A percentile compares a stretch with the other conserved stretches of the same genome.
Conservation (phyloP, 2,888 invertebrate genomes). For the Julus scanicus region DNA sequence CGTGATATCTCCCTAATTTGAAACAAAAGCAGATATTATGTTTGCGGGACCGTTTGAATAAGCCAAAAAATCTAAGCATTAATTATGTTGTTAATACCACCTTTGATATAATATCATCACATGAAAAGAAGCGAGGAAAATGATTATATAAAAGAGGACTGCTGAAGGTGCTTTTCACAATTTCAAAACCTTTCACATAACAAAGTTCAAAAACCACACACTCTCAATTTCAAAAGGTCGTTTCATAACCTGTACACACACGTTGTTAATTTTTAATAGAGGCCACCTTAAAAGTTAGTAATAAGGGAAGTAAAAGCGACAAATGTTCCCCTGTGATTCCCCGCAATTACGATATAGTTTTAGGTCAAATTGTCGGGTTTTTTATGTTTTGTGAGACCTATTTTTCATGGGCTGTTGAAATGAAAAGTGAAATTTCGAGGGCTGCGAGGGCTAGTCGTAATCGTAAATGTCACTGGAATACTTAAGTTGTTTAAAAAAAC, state of each 20-base stretch:
- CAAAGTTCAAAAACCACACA: background rate
- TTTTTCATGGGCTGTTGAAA: background rate
- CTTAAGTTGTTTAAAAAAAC: background rate
- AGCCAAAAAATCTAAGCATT: too few species aligned
- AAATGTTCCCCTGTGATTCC: background rate
- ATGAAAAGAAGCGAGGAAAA: too few species aligned
- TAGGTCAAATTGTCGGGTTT: background rate
- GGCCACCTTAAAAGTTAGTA: background rate
- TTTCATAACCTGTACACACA: background rate
- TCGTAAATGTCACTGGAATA: too few species aligned
- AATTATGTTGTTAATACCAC: too few species aligned
- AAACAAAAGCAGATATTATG: background rate
- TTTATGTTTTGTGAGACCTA: background rate
- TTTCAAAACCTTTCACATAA: background rate
- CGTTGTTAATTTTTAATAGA: background rate
- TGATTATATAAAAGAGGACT: background rate
- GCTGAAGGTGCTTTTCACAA: background rate
- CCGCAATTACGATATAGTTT: background rate
- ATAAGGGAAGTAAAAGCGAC: background rate
- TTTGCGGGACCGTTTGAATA: background rate
- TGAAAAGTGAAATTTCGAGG: constrained; percentile 2
- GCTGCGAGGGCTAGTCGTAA: background rate
- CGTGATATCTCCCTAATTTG: background rate
- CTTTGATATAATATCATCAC: too few species aligned
- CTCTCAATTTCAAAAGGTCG: background rate